phyloP scores from a whole-genome alignment of 1,140 invertebrate genomes.

The Araneus ventricosus region DNA sequence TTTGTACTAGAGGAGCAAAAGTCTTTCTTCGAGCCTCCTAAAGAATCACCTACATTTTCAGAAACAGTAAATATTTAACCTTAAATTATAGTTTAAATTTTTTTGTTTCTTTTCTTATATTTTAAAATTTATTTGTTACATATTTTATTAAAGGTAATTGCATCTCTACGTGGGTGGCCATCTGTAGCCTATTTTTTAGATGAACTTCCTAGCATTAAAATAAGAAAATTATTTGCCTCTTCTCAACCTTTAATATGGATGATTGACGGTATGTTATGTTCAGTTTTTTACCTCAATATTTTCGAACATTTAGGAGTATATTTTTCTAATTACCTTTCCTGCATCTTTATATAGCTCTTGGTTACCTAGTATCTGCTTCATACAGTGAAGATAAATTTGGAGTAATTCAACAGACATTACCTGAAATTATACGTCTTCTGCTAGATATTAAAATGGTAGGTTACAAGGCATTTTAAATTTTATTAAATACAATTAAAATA shows the following conservation, averaged over 20 bases:
- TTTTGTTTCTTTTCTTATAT: background rate
- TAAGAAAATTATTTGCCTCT: slow-evolving; percentile 50
- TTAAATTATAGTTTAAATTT: background rate
- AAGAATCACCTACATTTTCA: background rate
- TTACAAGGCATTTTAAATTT: background rate
- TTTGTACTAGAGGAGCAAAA: background rate
- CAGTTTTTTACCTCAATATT: background rate
- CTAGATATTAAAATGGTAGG: slow-evolving; percentile 66
- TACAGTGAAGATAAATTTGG: slow-evolving; percentile 73
- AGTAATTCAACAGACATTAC: slow-evolving; percentile 52
- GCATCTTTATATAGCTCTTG: slow-evolving; percentile 32
- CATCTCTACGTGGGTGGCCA: slow-evolving; percentile 44
- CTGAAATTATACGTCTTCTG: slow-evolving; percentile 54
- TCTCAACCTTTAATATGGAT: slow-evolving; percentile 67
- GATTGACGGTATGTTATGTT: slow-evolving; percentile 52
- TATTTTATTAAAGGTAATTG: slow-evolving; percentile 22
- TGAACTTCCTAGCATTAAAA: slow-evolving; percentile 56
- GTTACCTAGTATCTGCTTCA: slow-evolving; percentile 61
- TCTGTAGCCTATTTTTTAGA: slow-evolving; percentile 63
- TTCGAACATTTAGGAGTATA: background rate
- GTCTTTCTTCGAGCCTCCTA: background rate
- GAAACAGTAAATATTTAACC: background rate
- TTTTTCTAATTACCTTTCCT: slow-evolving; percentile 6
- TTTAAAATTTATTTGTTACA: background rate
- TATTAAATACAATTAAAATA: background rate